phyloP scores from a whole-genome alignment of 2,113 vertebrate genomes.

The Brachyhypopomus gauderio region DNA sequence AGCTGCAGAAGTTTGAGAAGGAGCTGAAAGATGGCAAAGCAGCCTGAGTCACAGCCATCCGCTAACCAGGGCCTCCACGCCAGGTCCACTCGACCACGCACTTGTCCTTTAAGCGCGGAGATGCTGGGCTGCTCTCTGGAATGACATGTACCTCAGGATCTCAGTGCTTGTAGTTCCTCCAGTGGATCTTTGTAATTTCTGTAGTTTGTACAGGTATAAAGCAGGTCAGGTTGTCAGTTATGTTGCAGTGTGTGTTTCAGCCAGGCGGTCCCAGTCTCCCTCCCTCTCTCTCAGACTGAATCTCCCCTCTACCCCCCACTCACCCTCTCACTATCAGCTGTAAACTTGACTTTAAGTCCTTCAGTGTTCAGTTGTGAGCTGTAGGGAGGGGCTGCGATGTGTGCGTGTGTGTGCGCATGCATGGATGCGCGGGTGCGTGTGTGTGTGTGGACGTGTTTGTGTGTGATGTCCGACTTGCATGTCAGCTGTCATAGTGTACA shows the following conservation, averaged over 20 bases:
- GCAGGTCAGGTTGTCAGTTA: background rate
- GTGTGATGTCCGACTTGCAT: background rate
- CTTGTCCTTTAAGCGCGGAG: no score
- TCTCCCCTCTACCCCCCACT: constrained; percentile 65
- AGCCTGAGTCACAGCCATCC: constrained; percentile 74
- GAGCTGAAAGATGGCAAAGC: constrained; percentile 75
- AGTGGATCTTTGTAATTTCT: no score
- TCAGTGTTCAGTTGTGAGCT: constrained; percentile 68
- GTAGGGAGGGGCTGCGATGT: constrained; percentile 65
- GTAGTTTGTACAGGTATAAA: background rate
- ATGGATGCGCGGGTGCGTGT: background rate
- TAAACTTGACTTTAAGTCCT: constrained; percentile 68
- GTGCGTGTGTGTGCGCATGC: constrained; percentile 7
- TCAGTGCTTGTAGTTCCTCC: constrained; percentile 9
- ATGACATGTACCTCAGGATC: background rate
- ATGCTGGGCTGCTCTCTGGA: no score
- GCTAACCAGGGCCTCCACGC: background rate
- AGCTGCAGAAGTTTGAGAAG: constrained; percentile 67
- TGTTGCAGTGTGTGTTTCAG: background rate
- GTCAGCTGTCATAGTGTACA: background rate
- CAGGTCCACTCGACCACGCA: no score
- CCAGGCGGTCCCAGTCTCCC: no score
- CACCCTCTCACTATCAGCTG: constrained; percentile 67
- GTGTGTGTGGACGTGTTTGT: background rate
- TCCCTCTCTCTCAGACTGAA: constrained; percentile 49